Evolutionary conservation across 2,888 invertebrate species (phyloP), one percentile per base, ranked within the genome.

Genomic region (Calameuta idolon): DNA sequence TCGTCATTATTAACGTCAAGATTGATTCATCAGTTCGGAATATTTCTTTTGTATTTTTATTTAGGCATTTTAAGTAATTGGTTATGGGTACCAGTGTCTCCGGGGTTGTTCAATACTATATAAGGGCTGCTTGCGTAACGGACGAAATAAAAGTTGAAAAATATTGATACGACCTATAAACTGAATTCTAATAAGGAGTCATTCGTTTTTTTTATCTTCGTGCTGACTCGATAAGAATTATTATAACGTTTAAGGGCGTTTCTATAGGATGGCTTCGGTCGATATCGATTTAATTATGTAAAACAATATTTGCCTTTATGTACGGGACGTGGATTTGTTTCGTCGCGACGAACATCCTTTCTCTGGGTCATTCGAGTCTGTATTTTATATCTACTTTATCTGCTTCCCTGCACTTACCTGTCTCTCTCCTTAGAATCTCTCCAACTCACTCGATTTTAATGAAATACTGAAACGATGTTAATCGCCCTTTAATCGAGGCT

Each of bases 401-500:
- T 9, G 9, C 9, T 1, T 1, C 55, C 23, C 55, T 55, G 23
- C 5, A 23, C 9, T 55, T 23, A 3, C 23, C 55, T 55, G 23
- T 55, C 9, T 23, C 40, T 40, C 55, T 15, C 4, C 40, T 55
- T 23, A 23, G 23, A 55, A 55, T 23, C 55, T 55, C 55, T 55
- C 9, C 9, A 55, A 23, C 9, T 55, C 23, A 23, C 55, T 55
- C 23, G 55, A 55, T 55, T 55, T 55, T 15, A 55, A 55, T 55
- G 55, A 55, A 55, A 55, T 55, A 55, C 55, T 55, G 55, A 15
- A 55, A 55, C 9, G 55, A 23, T 9, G 55, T 75, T 76, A 74
- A 75, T 73, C 37, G 74, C 35, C 73, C 75, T 79, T 81, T 80
- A 73, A 76, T 75, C 69, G 73, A 79, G 74, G 71, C 73, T 79